These are phyloP conservation scores for Vimba vimba DNA, from an alignment of 2,113 vertebrate genomes.

Conservation along the genomic window DNA sequence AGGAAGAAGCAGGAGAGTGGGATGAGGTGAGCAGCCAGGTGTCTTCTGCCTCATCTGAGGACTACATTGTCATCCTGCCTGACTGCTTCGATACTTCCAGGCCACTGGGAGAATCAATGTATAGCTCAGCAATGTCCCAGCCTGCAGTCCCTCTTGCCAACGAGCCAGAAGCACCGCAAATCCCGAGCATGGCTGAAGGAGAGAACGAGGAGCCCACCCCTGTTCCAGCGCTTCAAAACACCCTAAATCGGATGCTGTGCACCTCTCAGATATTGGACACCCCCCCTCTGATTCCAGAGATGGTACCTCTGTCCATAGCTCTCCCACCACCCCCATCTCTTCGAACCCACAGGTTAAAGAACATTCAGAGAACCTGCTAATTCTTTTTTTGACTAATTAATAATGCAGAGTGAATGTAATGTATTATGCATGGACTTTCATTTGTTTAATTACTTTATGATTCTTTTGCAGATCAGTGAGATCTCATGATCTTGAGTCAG, in stretches of 20 bases:
- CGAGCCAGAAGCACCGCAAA: slow-evolving; percentile 48
- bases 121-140: slow-evolving; percentile 90
- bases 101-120: slow-evolving; percentile 92
- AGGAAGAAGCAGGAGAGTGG: slow-evolving; percentile 77
- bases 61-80: slow-evolving; percentile 93
- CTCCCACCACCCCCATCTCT: slow-evolving; percentile 65
- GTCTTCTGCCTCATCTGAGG: slow-evolving; percentile 90
- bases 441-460: not conserved
- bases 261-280: slow-evolving; percentile 81
- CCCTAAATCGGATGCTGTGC: slow-evolving; percentile 74
- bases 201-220: slow-evolving; percentile 51
- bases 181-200: slow-evolving; percentile 41
- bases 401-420: not conserved
- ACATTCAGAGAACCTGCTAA: not conserved
- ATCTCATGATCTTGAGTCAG: slow-evolving; percentile 39
- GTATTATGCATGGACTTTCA: not conserved
- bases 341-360: slow-evolving; percentile 74
- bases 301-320: slow-evolving; percentile 57
- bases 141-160: slow-evolving; percentile 67
- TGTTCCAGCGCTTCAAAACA: slow-evolving; percentile 54
- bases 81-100: slow-evolving; percentile 97
- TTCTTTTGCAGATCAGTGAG: slow-evolving; percentile 45
- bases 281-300: slow-evolving; percentile 76
- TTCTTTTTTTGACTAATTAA: not conserved
- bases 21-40: slow-evolving; percentile 92